These are phyloP conservation scores for Heptranchias perlo DNA, from an alignment of 2,113 vertebrate species.

Conservation along the genomic window DNA sequence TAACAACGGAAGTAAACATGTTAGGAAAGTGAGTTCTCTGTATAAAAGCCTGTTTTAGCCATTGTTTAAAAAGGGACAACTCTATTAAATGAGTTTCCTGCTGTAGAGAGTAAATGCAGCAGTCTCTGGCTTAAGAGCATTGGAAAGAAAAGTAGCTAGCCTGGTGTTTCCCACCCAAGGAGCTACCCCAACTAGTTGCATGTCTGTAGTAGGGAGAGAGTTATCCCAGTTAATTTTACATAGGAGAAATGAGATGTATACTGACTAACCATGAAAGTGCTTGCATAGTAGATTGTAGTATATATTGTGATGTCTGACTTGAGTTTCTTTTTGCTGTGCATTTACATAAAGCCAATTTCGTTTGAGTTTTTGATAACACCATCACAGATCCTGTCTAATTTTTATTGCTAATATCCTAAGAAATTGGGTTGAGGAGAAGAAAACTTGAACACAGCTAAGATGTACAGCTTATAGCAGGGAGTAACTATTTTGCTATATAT, in stretches of 20 bases:
- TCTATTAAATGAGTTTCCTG: neutral
- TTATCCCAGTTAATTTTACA: neutral
- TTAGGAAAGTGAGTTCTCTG: neutral
- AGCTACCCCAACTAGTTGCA: neutral
- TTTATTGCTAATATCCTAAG: neutral
- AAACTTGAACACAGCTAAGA: neutral
- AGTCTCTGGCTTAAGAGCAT: too few species aligned
- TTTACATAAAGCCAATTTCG: slow-evolving; percentile 6
- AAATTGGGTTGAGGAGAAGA: slow-evolving; percentile 19
- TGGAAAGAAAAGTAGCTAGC: neutral
- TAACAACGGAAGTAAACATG: neutral
- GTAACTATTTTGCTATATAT: neutral
- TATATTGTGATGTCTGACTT: neutral
- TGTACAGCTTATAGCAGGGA: neutral
- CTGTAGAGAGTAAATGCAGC: neutral
- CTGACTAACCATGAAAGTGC: neutral
- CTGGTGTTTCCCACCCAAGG: neutral
- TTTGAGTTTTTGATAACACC: neutral
- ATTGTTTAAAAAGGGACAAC: neutral
- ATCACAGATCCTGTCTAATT: neutral
- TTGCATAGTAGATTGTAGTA: neutral
- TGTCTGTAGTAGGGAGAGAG: neutral
- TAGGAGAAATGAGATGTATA: slow-evolving; percentile 18
- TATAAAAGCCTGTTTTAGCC: neutral
- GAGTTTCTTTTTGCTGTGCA: neutral